Base-by-base conservation (phyloP, 1,140 invertebrate genomes). In the Drosophila lowei region DNA sequence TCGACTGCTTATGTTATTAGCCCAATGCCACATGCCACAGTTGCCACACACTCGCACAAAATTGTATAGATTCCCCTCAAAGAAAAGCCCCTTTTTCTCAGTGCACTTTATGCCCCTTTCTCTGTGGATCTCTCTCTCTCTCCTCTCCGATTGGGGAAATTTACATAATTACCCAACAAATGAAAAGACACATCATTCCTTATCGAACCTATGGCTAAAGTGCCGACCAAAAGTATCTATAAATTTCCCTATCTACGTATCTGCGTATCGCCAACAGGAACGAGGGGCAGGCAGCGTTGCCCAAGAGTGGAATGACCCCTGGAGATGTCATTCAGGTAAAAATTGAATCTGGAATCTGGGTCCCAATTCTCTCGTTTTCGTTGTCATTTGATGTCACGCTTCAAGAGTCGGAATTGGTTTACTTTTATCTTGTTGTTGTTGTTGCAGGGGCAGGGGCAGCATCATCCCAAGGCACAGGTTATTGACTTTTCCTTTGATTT, bases 361-460 rank as follows among this genome's bases (percentile, higher is more conserved):
- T 76, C 73, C 72, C 75, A 75, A 76, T 68, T 65, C 60, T 72
- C 34, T 5, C 11, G 34, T 13, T 53, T 72, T 74, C 64, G 60
- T 71, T 76, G 81, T 86, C 83, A 76, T 85, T 80, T 85, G 70
- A 77, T 88, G 81, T 86, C 81, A 86, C 81, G 81, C 81, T 86
- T 81, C 73, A 63, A 81, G 56, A 81, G 58, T 49, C 60, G 43
- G 79, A 86, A 86, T 81, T 86, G 81, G 64, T 38, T 38, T 38
- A 11, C 5, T 38, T 78, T 86, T n/a, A n/a, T n/a, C n/a, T n/a
- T n/a, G n/a, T n/a, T n/a, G n/a, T n/a, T n/a, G n/a, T n/a, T n/a
- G n/a, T n/a, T n/a, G 8, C 25, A 23, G 21, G 21, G 21, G 21
- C 21, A 23, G 23, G 23, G 23, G 23, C 48, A 61, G 72, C 50